These are phyloP conservation scores for Agapornis roseicollis DNA, from an alignment of 2,113 vertebrate species.

Conservation along the genomic window DNA sequence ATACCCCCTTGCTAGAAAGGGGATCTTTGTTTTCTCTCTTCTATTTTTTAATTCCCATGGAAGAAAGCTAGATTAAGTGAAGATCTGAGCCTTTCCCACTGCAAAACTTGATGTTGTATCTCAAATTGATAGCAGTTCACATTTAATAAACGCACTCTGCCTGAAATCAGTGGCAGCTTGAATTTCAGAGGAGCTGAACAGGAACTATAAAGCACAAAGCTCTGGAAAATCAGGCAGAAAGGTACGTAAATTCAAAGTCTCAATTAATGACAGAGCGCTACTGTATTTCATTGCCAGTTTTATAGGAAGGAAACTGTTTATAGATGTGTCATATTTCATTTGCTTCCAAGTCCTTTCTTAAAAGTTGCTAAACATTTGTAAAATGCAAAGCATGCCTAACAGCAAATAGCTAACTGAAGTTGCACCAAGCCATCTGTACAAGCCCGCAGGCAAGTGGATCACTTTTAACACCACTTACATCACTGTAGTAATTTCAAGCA, in stretches of 20 bases:
- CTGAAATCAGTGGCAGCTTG: background rate
- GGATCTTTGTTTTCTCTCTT: background rate
- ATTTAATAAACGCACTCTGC: background rate
- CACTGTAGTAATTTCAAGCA: background rate
- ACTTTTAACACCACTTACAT: fast-evolving
- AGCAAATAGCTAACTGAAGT: background rate
- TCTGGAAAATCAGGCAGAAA: background rate
- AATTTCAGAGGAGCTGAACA: background rate
- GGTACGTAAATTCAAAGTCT: background rate
- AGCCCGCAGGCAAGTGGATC: background rate
- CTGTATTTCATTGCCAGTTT: background rate
- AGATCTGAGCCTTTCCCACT: background rate
- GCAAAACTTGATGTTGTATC: background rate
- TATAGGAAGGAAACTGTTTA: background rate
- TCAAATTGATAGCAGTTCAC: background rate
- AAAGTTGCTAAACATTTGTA: background rate
- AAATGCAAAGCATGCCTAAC: background rate
- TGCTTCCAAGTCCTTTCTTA: background rate
- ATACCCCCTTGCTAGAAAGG: no score
- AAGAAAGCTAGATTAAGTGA: background rate
- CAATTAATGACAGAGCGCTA: background rate
- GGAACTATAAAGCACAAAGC: background rate
- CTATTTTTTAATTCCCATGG: background rate
- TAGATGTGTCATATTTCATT: fast-evolving
- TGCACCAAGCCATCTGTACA: background rate